Base-by-base conservation (phyloP, 2,888 invertebrate species). In the Hermaeophaga mercurialis region DNA sequence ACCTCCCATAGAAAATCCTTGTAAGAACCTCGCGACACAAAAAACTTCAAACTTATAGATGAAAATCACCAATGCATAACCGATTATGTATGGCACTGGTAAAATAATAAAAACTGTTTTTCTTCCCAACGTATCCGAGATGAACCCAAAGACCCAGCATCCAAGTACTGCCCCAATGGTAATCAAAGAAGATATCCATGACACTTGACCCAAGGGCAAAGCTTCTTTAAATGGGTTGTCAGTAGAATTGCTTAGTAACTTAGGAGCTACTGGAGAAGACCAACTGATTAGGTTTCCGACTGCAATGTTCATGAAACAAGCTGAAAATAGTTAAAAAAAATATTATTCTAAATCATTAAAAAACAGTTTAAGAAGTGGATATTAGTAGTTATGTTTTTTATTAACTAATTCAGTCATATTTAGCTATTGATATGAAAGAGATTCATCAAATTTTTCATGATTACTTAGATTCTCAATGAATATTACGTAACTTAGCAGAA, bases 1-100 rank as follows among this genome's bases (percentile, higher is more conserved):
- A 9, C 41, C 41, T 19, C 41, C 41, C 22, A 41, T 41, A n/a
- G 19, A 9, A 4, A 22, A 22, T n/a, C 41, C 41, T 41, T 41
- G 41, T 11, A 22, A 8, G 12, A 41, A 41, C 22, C 41, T 41
- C 1, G 41, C 41, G 1, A 1, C 41, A n/a, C 22, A 41, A 8
- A 41, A 41, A 4, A 11, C 38, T 14, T 36, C 48, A 4, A 48
- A 19, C 14, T 33, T 41, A 22, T n/a, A 2, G 3, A 41, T 11
- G 1, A n/a, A 6, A 1, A n/a, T n/a, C 41, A 41, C 22, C 9
- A 41, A 12, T 8, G 22, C 11, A 11, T 41, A 41, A 12, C 41
- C 41, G 8, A 41, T 11, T 3, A 41, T 1, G 1, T 9, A 6
- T 1, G 15, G 22, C 6, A 19, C 11, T 15, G n/a, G 22, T 9